Evolutionary conservation across 1,140 invertebrate genomes (phyloP), one percentile per base, ranked within the genome.

Genomic region (Sogatella furcifera): DNA sequence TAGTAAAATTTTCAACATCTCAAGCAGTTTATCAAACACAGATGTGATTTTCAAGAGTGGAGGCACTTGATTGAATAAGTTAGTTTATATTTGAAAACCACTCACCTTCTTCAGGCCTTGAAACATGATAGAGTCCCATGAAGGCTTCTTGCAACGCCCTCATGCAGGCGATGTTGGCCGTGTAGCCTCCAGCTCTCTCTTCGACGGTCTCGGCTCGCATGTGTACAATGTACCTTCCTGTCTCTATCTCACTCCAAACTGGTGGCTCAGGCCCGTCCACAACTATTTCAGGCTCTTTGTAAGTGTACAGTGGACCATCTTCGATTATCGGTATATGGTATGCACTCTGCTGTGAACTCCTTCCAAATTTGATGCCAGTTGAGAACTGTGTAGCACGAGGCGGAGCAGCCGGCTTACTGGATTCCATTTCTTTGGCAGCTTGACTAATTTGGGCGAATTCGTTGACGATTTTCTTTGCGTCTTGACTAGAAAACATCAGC

Each of bases 91-190:
- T 28, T 2, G 6, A 6, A 2, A 8, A 38, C 6, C 46, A 49
- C 46, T 19, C 15, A 49, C 46, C 46, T 49, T 17, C 6, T 11
- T 49, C 46, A 15, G 46, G 46, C 5, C 46, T 8, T 49, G 15
- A 22, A 15, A 49, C 46, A 49, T 49, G 46, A 49, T 49, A 95
- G 0, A 96, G 76, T 28, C 92, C 92, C 66, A 86, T 81, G 69
- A 97, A 80, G 0, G 94, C 89, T 73, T 97, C 94, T 73, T 95
- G 88, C 10, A 98, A 72, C 0, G 92, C 94, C 67, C 95, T 76
- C 55, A 89, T 76, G 73, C 94, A 97, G 4, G 90, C 90, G 62
- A 94, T 76, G 6, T 81, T 81, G 2, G 89, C 79, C 31, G 83
- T 80, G 72, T 89, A 98, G 3, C 96, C 96, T 44, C 93, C 94